phyloP scores from a whole-genome alignment of 1,140 invertebrate species.

The Homalodisca vitripennis region DNA sequence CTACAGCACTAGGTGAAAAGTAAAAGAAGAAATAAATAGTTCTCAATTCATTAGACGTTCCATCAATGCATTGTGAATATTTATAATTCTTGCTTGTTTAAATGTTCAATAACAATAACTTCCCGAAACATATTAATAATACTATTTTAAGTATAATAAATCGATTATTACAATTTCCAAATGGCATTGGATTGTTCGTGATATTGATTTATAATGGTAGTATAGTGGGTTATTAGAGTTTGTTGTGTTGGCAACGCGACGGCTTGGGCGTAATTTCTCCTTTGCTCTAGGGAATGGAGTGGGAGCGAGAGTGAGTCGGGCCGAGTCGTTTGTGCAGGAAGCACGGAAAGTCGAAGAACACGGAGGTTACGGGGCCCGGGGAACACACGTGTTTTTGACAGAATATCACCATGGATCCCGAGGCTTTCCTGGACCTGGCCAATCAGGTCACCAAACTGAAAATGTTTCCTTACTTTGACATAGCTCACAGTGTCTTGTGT shows the following conservation, averaged over 20 bases:
- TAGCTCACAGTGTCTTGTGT: slow-evolving; percentile 90
- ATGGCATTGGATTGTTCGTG: too few species aligned
- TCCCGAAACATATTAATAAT: too few species aligned
- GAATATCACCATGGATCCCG: slow-evolving; percentile 80
- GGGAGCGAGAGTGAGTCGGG: background rate
- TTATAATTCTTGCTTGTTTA: too few species aligned
- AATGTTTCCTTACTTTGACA: slow-evolving; percentile 99
- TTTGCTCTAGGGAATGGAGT: background rate
- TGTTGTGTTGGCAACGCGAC: background rate
- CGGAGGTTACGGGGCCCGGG: slow-evolving; percentile 1
- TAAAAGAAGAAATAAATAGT: too few species aligned
- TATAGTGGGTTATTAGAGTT: background rate
- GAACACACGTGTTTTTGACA: slow-evolving; percentile 16
- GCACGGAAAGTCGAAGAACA: background rate
- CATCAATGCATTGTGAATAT: too few species aligned
- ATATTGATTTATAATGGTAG: too few species aligned
- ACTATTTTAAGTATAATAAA: too few species aligned
- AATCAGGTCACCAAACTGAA: slow-evolving; percentile 98
- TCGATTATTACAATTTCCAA: too few species aligned
- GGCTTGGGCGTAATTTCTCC: background rate
- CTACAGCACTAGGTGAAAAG: too few species aligned
- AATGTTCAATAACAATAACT: too few species aligned
- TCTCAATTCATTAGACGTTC: too few species aligned
- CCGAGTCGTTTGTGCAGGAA: background rate
- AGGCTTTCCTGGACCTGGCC: slow-evolving; percentile 95